Evolutionary conservation across 2,113 vertebrate genomes (phyloP).

Genomic region (Bos indicus): DNA sequence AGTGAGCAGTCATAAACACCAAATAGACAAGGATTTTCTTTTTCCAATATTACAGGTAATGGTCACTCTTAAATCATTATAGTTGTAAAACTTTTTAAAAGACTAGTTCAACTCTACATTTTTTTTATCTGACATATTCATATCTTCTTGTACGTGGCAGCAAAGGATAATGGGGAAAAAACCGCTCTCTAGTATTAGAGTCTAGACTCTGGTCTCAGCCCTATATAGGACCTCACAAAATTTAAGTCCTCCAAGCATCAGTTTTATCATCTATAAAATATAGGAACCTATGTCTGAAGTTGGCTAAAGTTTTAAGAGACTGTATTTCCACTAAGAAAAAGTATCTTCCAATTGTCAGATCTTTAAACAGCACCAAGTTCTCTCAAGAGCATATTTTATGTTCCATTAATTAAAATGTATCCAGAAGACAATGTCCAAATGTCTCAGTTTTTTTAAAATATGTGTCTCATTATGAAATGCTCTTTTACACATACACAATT

Average conservation of each 20-base stretch:
- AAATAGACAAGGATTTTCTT: slow-evolving; percentile 6
- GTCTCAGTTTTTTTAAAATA: neutral
- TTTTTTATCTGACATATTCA: neutral
- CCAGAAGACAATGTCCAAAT: neutral
- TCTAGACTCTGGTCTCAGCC: neutral
- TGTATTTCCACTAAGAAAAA: neutral
- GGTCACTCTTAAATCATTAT: slow-evolving; percentile 34
- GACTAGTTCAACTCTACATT: neutral
- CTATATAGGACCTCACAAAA: neutral
- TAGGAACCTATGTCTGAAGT: neutral
- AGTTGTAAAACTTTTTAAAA: slow-evolving; percentile 6
- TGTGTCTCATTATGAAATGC: neutral
- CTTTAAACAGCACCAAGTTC: neutral
- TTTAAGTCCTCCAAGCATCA: neutral
- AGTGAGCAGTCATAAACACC: slow-evolving; percentile 14
- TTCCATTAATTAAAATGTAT: neutral
- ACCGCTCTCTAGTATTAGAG: neutral
- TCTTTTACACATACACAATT: neutral
- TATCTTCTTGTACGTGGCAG: neutral
- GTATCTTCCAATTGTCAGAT: neutral
- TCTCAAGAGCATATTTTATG: neutral
- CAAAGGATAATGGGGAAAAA: neutral
- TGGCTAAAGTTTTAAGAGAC: neutral
- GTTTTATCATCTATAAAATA: neutral
- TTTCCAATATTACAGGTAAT: neutral